These are phyloP conservation scores for Hippocampus zosterae DNA, from an alignment of 2,113 vertebrate species.

Conservation along the genomic window DNA sequence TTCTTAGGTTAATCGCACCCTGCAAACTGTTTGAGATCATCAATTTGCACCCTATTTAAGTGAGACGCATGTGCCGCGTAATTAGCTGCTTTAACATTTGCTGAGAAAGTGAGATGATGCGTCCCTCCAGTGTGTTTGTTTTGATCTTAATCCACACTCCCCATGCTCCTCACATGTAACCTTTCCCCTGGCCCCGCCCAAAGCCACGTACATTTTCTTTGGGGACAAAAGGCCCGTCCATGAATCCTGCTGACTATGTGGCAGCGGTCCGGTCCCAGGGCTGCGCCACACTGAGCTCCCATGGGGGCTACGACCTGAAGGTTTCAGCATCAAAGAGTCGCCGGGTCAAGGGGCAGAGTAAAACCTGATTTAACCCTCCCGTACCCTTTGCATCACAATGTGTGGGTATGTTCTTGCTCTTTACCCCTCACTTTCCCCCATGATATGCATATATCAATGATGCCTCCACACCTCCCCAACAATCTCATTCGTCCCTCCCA, in stretches of 20 bases:
- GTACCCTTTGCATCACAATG: conserved; percentile 68
- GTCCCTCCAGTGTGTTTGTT: conserved; percentile 47
- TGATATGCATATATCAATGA: conserved; percentile 65
- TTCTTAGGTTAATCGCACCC: background rate
- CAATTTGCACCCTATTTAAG: background rate
- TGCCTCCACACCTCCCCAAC: conserved; percentile 18
- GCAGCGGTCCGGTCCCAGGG: conserved; percentile 47
- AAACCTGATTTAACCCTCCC: conserved; percentile 60
- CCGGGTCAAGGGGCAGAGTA: conserved; percentile 47
- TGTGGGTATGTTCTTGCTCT: conserved; percentile 54
- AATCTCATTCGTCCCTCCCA: conserved; percentile 30
- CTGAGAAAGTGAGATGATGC: conserved; percentile 32
- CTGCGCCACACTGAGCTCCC: conserved; percentile 36
- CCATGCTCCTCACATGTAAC: conserved; percentile 45
- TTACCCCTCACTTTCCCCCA: conserved; percentile 56
- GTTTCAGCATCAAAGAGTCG: conserved; percentile 61
- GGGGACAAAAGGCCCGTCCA: conserved; percentile 55
- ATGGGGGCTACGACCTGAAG: conserved; percentile 41
- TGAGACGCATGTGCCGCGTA: background rate
- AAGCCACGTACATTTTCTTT: conserved; percentile 71
- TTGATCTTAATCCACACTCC: conserved; percentile 36
- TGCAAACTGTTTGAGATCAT: background rate
- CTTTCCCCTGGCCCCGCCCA: conserved; percentile 51
- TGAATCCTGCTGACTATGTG: conserved; percentile 40
- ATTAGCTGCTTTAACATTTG: background rate